Conservation (phyloP, 2,797 vertebrate genomes). For the Eulemur coronatus region DNA sequence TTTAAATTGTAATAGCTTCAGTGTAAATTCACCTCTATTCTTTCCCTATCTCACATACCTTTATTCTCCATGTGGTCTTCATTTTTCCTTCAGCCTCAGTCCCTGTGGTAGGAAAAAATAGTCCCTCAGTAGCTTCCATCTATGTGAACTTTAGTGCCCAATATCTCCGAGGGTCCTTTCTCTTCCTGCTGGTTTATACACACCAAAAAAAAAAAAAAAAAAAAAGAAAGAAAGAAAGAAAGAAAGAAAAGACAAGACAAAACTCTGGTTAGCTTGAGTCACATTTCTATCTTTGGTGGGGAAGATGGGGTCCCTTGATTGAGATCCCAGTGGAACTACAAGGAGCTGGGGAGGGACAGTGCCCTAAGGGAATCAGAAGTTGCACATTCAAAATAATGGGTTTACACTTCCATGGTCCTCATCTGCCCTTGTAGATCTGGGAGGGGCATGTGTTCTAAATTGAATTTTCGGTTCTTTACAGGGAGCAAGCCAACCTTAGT, state of each 20-base stretch:
- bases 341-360: background rate
- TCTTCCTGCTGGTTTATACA: background rate
- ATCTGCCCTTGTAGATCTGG: background rate
- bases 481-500: background rate
- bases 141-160: background rate
- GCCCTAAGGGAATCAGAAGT: background rate
- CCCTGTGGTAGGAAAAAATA: background rate
- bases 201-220: background rate
- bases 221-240: no score
- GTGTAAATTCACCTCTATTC: background rate
- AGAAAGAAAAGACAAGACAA: background rate
- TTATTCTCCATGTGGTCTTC: background rate
- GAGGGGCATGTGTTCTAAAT: background rate
- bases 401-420: background rate
- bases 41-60: background rate
- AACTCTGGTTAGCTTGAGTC: background rate
- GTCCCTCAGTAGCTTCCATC: background rate
- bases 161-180: background rate
- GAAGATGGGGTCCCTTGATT: background rate
- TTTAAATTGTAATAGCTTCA: background rate
- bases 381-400: background rate
- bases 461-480: slow-evolving; percentile 4
- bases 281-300: background rate
- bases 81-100: background rate
- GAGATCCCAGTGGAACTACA: background rate